Percentiles rank a stretch among this genome's conserved stretches.
These are phyloP conservation scores for Pygathrix nemaeus DNA, from an alignment of 2,113 vertebrate genomes.

Conservation along the genomic window DNA sequence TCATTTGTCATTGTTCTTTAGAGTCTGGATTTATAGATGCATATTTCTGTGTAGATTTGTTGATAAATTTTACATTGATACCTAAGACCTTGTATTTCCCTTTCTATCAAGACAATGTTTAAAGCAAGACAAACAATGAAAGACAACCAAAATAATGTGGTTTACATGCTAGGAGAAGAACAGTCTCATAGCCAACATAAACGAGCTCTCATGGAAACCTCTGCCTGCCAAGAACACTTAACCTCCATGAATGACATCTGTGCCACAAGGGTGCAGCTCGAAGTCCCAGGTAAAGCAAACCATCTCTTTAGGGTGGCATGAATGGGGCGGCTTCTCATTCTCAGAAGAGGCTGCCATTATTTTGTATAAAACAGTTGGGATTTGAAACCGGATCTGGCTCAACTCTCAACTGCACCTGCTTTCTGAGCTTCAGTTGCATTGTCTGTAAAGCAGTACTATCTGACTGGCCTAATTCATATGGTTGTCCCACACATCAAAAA, in stretches of 20 bases:
- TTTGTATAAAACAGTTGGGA: neutral
- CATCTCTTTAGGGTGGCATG: neutral
- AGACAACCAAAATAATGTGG: neutral
- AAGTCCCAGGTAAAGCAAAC: neutral
- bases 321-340: neutral
- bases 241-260: neutral
- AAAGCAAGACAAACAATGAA: constrained; percentile 11
- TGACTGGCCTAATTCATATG: neutral
- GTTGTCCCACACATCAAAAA: neutral
- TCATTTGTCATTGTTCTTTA: neutral
- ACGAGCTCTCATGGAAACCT: neutral
- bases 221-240: neutral
- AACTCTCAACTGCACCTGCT: neutral
- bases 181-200: neutral
- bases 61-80: neutral
- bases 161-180: neutral
- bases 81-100: neutral
- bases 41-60: neutral
- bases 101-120: neutral
- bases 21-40: neutral
- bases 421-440: neutral
- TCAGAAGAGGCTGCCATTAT: neutral
- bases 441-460: neutral
- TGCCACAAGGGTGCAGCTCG: neutral
- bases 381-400: neutral